A percentile compares a stretch with the other conserved stretches of the same genome.
These are phyloP conservation scores for Potorous gilbertii DNA, from an alignment of 2,797 vertebrate species.

Conservation along the genomic window DNA sequence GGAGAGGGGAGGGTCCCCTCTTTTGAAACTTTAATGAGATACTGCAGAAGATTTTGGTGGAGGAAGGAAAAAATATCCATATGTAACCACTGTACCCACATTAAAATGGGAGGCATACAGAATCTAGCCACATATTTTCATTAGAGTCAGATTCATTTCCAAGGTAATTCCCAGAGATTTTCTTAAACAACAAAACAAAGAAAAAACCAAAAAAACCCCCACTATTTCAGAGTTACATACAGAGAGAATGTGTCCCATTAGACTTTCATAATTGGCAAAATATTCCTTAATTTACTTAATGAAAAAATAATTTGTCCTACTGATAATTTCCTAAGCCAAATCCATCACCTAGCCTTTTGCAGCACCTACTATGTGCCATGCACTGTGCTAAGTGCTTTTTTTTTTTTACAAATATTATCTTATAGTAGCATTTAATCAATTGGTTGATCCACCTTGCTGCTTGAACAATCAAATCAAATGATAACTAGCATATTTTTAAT, in stretches of 20 bases:
- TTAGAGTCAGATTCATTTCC: slow-evolving; percentile 36
- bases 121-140: slow-evolving; percentile 59
- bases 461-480: neutral
- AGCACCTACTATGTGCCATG: neutral
- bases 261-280: slow-evolving; percentile 56
- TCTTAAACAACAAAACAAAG: neutral
- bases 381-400: neutral
- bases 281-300: slow-evolving; percentile 58
- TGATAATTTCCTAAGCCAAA: slow-evolving; percentile 51
- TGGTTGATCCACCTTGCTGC: neutral
- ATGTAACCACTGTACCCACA: neutral
- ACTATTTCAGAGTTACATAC: slow-evolving; percentile 11
- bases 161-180: slow-evolving; percentile 10
- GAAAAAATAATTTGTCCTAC: slow-evolving; percentile 55
- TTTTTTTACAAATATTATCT: neutral
- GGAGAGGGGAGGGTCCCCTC: neutral
- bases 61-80: neutral
- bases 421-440: neutral
- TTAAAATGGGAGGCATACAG: slow-evolving; percentile 44
- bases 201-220: neutral
- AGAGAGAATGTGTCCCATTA: slow-evolving; percentile 50
- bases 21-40: neutral
- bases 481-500: neutral
- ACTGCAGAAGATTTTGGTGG: neutral
- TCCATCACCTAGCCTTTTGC: neutral